A percentile compares a stretch with the other conserved stretches of the same genome.
These are phyloP conservation scores for Ischnus inquisitorius DNA, from an alignment of 2,888 invertebrate species.

Conservation along the genomic window DNA sequence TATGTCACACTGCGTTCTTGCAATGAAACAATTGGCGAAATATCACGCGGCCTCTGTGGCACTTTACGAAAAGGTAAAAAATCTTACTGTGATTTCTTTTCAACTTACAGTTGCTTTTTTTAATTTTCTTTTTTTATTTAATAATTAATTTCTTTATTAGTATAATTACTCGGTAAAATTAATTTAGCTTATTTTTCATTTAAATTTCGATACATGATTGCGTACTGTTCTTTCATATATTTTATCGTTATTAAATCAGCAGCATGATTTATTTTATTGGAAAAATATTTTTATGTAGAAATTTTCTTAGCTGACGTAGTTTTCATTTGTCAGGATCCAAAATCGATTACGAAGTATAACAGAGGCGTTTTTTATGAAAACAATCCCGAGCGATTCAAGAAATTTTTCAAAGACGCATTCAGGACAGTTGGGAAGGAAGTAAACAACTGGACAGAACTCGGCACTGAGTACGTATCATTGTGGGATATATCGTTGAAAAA, in stretches of 20 bases:
- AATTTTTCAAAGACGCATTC: not conserved
- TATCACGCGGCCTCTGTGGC: constrained; percentile 87
- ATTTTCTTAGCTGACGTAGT: not conserved
- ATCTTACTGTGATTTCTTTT: not conserved
- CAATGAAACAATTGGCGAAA: constrained; percentile 86
- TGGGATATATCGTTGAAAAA: constrained; percentile 47
- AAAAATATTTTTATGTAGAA: not conserved
- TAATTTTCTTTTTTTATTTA: too few relatives aligned
- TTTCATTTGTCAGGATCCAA: not conserved
- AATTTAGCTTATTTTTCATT: too few relatives aligned
- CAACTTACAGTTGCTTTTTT: not conserved
- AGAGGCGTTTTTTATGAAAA: not conserved
- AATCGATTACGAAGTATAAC: not conserved
- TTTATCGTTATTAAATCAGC: too few relatives aligned
- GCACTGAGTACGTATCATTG: not conserved
- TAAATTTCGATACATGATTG: too few relatives aligned
- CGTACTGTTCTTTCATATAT: too few relatives aligned
- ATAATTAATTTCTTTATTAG: too few relatives aligned
- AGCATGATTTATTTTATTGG: not conserved
- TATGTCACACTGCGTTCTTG: constrained; percentile 86
- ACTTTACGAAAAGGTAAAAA: constrained; percentile 85
- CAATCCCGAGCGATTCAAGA: not conserved
- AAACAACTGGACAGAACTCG: constrained; percentile 75
- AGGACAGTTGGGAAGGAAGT: constrained; percentile 68
- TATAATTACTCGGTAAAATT: too few relatives aligned